Evolutionary conservation across 2,113 vertebrate genomes (phyloP).

Genomic region (Heteronetta atricapilla): DNA sequence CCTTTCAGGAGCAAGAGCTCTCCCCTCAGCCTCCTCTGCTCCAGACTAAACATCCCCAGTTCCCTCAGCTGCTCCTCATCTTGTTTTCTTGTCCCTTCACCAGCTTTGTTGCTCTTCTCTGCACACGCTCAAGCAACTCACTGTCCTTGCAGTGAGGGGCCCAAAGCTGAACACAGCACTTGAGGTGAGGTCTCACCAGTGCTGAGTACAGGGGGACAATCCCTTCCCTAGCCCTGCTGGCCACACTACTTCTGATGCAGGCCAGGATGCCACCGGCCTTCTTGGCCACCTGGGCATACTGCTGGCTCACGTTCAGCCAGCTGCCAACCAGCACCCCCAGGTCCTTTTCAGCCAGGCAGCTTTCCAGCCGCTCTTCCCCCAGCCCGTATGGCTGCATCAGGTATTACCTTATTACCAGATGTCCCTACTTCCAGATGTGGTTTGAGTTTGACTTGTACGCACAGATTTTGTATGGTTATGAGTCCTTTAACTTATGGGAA

Average conservation of each 20-base stretch:
- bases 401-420: neutral
- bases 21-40: neutral
- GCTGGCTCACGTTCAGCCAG: neutral
- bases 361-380: neutral
- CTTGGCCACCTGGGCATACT: neutral
- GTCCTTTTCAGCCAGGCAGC: neutral
- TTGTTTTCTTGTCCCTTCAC: neutral
- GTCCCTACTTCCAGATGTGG: neutral
- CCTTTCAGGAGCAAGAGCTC: neutral
- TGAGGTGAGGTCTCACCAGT: neutral
- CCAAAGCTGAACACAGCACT: neutral
- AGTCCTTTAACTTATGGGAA: slow-evolving; percentile 7
- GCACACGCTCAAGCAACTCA: neutral
- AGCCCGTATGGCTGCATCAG: neutral
- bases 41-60: neutral
- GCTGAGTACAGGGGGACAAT: neutral
- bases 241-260: neutral
- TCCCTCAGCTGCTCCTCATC: neutral
- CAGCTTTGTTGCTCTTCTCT: neutral
- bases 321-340: neutral
- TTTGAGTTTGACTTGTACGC: neutral
- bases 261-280: neutral
- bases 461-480: neutral
- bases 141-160: neutral
- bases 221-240: neutral